Conservation (phyloP, 1,140 invertebrate genomes). For the Plectrocnemia conspersa region DNA sequence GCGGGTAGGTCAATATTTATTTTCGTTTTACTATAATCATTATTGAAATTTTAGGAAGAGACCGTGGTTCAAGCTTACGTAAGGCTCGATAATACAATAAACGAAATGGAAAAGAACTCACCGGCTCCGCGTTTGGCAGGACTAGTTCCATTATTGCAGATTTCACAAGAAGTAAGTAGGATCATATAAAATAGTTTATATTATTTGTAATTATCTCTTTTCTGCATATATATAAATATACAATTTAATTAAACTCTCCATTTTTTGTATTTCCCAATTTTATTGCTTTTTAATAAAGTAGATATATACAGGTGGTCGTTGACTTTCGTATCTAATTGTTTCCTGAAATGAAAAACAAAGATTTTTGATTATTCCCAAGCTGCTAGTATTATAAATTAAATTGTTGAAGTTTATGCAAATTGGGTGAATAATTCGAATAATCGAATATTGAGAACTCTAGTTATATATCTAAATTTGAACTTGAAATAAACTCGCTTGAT, state of each 20-base stretch:
- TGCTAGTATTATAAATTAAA: no score
- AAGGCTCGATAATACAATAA: conserved; percentile 22
- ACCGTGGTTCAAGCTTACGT: conserved; percentile 29
- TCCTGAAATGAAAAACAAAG: no score
- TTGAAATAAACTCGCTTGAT: no score
- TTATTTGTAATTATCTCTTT: not conserved
- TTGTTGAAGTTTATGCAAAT: no score
- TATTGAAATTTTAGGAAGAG: conserved; percentile 24
- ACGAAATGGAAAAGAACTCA: conserved; percentile 13
- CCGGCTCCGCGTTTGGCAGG: conserved; percentile 23
- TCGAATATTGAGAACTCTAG: no score
- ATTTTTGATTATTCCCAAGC: no score
- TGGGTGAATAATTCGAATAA: no score
- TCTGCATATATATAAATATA: conserved; percentile 2
- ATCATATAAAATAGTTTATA: conserved; percentile 1
- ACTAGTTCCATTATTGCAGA: conserved; percentile 16
- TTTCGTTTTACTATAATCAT: no score
- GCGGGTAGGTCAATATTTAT: no score
- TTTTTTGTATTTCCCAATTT: not conserved
- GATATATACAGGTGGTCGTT: not conserved
- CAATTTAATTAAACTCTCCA: not conserved
- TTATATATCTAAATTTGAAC: no score
- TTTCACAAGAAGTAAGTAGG: conserved; percentile 24
- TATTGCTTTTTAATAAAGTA: not conserved
- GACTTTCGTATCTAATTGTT: no score